Base-by-base conservation (phyloP, 2,113 vertebrate species). In the Protobothrops mucrosquamatus region DNA sequence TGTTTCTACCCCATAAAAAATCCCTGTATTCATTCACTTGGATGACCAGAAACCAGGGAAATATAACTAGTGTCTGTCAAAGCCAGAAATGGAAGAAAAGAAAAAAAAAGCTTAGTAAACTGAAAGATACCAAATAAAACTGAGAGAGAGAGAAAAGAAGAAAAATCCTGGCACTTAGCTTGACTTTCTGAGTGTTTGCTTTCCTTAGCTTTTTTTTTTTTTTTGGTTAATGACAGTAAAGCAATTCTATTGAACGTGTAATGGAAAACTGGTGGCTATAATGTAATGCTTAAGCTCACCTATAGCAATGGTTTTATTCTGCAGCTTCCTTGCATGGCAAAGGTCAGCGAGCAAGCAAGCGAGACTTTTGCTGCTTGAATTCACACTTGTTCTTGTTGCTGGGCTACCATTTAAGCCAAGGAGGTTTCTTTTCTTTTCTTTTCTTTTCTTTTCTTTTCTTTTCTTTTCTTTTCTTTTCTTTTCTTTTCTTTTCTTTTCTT, bases 41-140 rank as follows among this genome's bases (percentile, higher is more conserved):
- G 95, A 96, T 97, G 95, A 97, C 96, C 94, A 98, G 96, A 98
- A 96, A 74, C 56, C 96, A 98, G 97, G 96, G 97, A 97, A 96
- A 96, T 95, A 97, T 90, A 95, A 94, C 97, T 96, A 94, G 93
- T 95, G 94, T 56, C 74, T 92, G 94, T 93, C 95, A 96, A 96
- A 96, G 91, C 34, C 52, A 95, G 93, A 92, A 94, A 91, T 96
- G 93, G 3, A 59, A 51, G 48, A 9, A 7, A 51, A 51, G 5
- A 46, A 59, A 59, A n/a, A n/a, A 95, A 94, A 85, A 95, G 96
- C 92, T 94, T 96, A 97, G 95, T 95, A 95, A 97, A 97, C 95
- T 34, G 96, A 97, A 96, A 97, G 97, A 96, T 95, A 97, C 61
- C 91, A 89, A 93, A 95, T 87, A 95, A 96, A 95, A 95, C 96